phyloP scores from a whole-genome alignment of 2,888 invertebrate species.

The Schizotus pectinicornis region DNA sequence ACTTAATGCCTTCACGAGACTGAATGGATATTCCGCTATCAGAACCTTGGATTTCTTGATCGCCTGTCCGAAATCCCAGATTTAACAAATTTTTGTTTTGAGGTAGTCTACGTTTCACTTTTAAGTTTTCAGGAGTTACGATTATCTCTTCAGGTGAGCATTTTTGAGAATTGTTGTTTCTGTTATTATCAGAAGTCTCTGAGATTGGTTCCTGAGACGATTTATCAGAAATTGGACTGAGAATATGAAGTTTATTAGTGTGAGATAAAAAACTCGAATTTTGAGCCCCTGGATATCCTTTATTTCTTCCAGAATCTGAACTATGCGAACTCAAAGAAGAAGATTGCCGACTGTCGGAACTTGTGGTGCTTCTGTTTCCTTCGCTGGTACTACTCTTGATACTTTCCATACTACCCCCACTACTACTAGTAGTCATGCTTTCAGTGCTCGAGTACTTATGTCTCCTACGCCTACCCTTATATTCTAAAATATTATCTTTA shows the following conservation, averaged over 20 bases:
- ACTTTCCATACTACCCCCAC: constrained; percentile 88
- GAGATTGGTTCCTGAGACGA: constrained; percentile 87
- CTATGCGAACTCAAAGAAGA: constrained; percentile 86
- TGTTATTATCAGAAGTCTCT: constrained; percentile 82
- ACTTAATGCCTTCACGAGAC: constrained; percentile 78
- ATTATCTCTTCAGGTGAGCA: constrained; percentile 72
- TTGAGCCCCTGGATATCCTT: constrained; percentile 65
- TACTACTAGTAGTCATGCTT: constrained; percentile 87
- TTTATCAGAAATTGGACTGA: constrained; percentile 89
- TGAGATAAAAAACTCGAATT: constrained; percentile 72
- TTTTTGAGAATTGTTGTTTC: constrained; percentile 79
- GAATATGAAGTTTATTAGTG: constrained; percentile 79
- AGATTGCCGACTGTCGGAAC: constrained; percentile 83
- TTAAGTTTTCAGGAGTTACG: constrained; percentile 60
- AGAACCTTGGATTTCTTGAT: constrained; percentile 82
- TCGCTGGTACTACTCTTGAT: constrained; percentile 86
- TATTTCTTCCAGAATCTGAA: constrained; percentile 77
- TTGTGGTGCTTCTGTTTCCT: constrained; percentile 84
- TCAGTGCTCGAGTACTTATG: constrained; percentile 79
- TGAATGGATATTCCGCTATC: constrained; percentile 90
- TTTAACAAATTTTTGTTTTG: constrained; percentile 80
- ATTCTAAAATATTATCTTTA: constrained; percentile 56
- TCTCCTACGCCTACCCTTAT: constrained; percentile 70
- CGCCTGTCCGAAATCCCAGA: constrained; percentile 69
- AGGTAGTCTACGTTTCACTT: constrained; percentile 70